Conservation (phyloP, 1,140 invertebrate genomes). For the Formica selysi region DNA sequence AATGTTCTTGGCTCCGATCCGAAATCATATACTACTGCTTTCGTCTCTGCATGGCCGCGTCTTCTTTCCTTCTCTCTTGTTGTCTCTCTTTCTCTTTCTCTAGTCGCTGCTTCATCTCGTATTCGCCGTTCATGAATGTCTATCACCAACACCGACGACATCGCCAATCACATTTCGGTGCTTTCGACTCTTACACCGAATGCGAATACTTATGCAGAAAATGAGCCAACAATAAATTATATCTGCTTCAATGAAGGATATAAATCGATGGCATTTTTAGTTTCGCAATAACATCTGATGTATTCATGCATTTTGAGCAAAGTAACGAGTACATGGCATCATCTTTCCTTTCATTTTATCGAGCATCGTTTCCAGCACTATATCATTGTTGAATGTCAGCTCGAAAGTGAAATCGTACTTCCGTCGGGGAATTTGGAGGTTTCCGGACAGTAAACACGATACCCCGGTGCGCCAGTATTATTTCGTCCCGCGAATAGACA, state of each 20-base stretch:
- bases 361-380: constrained; percentile 57
- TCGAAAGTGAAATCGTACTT: constrained; percentile 62
- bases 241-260: not conserved
- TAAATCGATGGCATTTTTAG: constrained; percentile 36
- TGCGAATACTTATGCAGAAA: constrained; percentile 9
- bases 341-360: constrained; percentile 63
- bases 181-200: constrained; percentile 31
- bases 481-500: constrained; percentile 46
- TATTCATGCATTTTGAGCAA: constrained; percentile 57
- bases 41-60: constrained; percentile 60
- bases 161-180: constrained; percentile 52
- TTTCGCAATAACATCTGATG: constrained; percentile 13
- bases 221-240: constrained; percentile 15
- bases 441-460: constrained; percentile 63
- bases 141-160: constrained; percentile 55
- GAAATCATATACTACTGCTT: constrained; percentile 82
- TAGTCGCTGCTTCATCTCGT: constrained; percentile 1
- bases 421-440: constrained; percentile 54
- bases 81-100: not conserved
- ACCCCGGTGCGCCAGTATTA: constrained; percentile 57
- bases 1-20: constrained; percentile 83
- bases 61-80: constrained; percentile 24
- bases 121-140: constrained; percentile 49
- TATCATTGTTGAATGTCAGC: constrained; percentile 60
- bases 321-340: constrained; percentile 48